Evolutionary conservation across 2,888 invertebrate genomes (phyloP).

Genomic region (Synanthedon formicaeformis): DNA sequence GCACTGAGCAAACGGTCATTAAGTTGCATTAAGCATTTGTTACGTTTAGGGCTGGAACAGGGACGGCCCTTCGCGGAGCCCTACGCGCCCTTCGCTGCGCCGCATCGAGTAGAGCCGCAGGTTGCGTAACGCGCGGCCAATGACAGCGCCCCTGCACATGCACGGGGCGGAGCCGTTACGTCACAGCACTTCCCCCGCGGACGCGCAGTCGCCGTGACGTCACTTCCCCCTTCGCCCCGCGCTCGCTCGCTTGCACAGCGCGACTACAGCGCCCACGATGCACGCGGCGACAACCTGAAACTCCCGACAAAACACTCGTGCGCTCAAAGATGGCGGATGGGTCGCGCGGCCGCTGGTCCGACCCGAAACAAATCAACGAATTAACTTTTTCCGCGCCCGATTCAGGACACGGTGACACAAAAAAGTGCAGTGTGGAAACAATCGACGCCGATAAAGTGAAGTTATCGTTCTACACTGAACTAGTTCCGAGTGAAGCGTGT

Average conservation of each 20-base stretch:
- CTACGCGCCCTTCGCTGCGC: constrained; percentile 57
- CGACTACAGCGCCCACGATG: constrained; percentile 47
- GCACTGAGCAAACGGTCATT: constrained; percentile 32
- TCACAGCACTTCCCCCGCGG: constrained; percentile 56
- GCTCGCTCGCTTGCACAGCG: constrained; percentile 36
- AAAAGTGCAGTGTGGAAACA: constrained; percentile 66
- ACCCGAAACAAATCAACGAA: constrained; percentile 69
- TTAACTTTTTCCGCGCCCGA: constrained; percentile 67
- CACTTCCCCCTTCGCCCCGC: constrained; percentile 29
- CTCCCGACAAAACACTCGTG: constrained; percentile 71
- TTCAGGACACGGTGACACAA: constrained; percentile 61
- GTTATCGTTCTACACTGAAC: constrained; percentile 63
- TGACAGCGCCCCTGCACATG: constrained; percentile 63
- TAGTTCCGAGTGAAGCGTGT: constrained; percentile 64
- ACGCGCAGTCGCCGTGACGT: constrained; percentile 67
- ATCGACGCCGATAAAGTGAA: constrained; percentile 49
- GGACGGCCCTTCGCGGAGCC: constrained; percentile 46
- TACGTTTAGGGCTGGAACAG: constrained; percentile 55
- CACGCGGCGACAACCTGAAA: constrained; percentile 40
- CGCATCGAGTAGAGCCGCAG: constrained; percentile 54
- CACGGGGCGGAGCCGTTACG: constrained; percentile 69
- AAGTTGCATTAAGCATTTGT: constrained; percentile 50
- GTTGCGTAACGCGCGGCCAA: constrained; percentile 68
- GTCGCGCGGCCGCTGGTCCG: constrained; percentile 75
- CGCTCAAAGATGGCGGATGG: constrained; percentile 88